A percentile compares a stretch with the other conserved stretches of the same genome.
These are phyloP conservation scores for Galeopterus variegatus DNA, from an alignment of 2,113 vertebrate species.

Conservation along the genomic window DNA sequence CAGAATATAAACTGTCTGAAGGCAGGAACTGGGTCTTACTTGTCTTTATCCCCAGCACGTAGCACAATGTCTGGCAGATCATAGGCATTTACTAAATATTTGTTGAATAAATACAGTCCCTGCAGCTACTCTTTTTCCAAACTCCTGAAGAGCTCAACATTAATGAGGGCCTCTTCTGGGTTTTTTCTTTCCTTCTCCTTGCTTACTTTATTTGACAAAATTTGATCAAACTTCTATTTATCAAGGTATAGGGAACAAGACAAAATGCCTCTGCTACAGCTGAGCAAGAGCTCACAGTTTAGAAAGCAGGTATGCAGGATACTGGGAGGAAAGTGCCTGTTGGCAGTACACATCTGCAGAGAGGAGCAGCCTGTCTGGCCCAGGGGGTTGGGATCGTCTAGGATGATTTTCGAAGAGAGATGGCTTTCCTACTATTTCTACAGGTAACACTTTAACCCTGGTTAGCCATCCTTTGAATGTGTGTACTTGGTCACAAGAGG, in stretches of 20 bases:
- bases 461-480: not conserved
- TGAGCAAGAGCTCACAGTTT: not conserved
- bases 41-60: not conserved
- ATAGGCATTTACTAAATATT: not conserved
- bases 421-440: not conserved
- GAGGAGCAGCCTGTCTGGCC: not conserved
- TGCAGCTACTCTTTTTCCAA: not conserved
- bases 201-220: not conserved
- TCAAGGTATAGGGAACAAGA: not conserved
- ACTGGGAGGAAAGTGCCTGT: rapidly evolving
- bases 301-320: not conserved
- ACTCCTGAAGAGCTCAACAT: not conserved
- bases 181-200: not conserved
- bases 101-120: not conserved
- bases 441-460: not conserved
- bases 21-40: not conserved
- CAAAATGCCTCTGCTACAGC: not conserved
- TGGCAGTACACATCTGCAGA: not conserved
- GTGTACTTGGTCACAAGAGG: not conserved
- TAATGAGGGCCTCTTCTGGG: not conserved
- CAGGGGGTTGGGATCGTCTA: not conserved
- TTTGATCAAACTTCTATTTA: not conserved
- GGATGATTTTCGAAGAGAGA: not conserved
- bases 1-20: not conserved
- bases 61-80: not conserved